Conservation (phyloP, 2,797 vertebrate species). For the Typhlichthys subterraneus region DNA sequence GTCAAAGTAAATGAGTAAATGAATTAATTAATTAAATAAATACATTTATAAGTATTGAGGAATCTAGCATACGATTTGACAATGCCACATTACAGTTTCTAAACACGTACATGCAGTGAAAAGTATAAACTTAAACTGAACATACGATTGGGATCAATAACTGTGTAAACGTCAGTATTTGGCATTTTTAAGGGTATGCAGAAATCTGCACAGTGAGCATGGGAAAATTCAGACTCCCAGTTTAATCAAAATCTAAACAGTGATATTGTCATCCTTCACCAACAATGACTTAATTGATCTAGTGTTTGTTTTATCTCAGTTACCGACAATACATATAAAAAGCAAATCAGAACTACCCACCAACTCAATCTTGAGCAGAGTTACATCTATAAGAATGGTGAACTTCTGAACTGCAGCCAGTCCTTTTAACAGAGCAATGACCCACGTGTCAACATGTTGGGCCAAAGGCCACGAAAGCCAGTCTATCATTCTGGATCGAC, state of each 20-base stretch:
- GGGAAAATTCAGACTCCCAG: too few relatives aligned
- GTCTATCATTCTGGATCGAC: slow-evolving; percentile 88
- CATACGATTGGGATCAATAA: too few relatives aligned
- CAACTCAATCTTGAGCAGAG: slow-evolving; percentile 95
- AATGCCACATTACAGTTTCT: too few relatives aligned
- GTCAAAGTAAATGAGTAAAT: slow-evolving; percentile 6
- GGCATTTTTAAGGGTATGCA: too few relatives aligned
- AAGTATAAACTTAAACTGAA: too few relatives aligned
- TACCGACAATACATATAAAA: slow-evolving; percentile 11
- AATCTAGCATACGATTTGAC: too few relatives aligned
- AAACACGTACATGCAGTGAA: too few relatives aligned
- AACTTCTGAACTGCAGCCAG: slow-evolving; percentile 98
- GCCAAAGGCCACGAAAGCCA: slow-evolving; percentile 98
- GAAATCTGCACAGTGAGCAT: too few relatives aligned
- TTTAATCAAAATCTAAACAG: too few relatives aligned
- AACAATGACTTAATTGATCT: neutral
- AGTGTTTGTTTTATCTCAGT: neutral
- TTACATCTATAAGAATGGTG: slow-evolving; percentile 98
- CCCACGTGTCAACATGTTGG: slow-evolving; percentile 97
- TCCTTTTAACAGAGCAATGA: slow-evolving; percentile 94
- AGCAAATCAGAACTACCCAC: slow-evolving; percentile 71
- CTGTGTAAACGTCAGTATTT: too few relatives aligned
- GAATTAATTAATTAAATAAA: neutral
- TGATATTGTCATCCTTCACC: too few relatives aligned
- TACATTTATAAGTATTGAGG: neutral